These are phyloP conservation scores for Aplochiton taeniatus DNA, from an alignment of 2,797 vertebrate genomes.

Conservation along the genomic window DNA sequence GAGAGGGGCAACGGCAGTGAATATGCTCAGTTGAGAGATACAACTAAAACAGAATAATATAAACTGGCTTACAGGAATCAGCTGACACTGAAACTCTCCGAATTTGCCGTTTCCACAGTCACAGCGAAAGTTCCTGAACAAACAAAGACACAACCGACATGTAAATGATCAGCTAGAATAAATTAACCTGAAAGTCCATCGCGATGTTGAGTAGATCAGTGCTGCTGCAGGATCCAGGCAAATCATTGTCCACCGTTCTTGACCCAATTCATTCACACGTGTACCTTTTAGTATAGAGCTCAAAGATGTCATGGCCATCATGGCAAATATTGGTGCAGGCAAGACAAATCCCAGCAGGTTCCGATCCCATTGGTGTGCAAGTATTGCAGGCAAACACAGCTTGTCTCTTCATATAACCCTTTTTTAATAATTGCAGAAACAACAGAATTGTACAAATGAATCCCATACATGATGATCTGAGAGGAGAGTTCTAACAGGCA, in stretches of 20 bases:
- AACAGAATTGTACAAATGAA: too few relatives aligned
- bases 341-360: conserved; percentile 88
- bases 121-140: conserved; percentile 74
- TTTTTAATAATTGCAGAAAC: too few relatives aligned
- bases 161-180: too few relatives aligned
- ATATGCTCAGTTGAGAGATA: too few relatives aligned
- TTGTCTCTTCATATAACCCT: conserved; percentile 85
- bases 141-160: conserved; percentile 24
- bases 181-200: too few relatives aligned
- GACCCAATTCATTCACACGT: background rate
- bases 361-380: conserved; percentile 81
- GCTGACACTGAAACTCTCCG: conserved; percentile 85
- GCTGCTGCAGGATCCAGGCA: background rate
- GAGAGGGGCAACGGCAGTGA: too few relatives aligned
- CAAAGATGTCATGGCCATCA: conserved; percentile 88
- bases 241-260: background rate
- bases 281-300: conserved; percentile 95
- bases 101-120: conserved; percentile 96
- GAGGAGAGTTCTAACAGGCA: too few relatives aligned
- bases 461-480: too few relatives aligned
- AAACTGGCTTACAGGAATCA: conserved; percentile 81
- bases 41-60: too few relatives aligned
- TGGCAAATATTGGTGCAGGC: conserved; percentile 94
- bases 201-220: background rate
- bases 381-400: conserved; percentile 91